Evolutionary conservation across 2,797 vertebrate genomes (phyloP).

Genomic region (Falco peregrinus): DNA sequence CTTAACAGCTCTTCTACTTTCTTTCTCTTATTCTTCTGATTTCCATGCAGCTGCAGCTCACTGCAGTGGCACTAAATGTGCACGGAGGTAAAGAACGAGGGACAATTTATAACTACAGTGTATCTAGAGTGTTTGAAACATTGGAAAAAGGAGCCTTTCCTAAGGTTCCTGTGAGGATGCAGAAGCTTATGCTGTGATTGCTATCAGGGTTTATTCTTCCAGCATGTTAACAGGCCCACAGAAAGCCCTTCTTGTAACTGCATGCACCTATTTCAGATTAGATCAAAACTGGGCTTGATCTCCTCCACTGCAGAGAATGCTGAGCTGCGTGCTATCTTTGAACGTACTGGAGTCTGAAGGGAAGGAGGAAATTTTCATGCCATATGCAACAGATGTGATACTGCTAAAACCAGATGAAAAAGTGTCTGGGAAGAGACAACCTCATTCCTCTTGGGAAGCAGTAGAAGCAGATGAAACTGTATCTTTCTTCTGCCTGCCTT

Average conservation of each 20-base stretch:
- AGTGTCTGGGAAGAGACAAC: neutral
- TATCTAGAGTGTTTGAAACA: neutral
- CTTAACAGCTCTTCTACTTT: neutral
- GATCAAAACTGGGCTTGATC: neutral
- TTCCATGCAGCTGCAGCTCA: neutral
- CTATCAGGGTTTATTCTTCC: neutral
- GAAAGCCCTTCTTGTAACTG: neutral
- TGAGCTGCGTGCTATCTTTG: neutral
- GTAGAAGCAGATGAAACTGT: neutral
- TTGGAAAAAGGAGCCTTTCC: neutral
- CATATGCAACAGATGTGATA: neutral
- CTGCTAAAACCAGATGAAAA: conserved; percentile 19
- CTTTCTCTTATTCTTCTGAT: neutral
- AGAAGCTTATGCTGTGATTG: neutral
- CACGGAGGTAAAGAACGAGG: neutral
- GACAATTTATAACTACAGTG: neutral
- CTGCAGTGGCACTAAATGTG: neutral
- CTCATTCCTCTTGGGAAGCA: neutral
- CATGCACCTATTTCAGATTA: neutral
- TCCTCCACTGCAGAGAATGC: neutral
- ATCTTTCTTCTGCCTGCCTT: neutral
- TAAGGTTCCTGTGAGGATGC: neutral
- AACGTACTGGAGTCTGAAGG: neutral
- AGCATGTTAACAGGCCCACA: neutral
- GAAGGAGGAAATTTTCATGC: neutral